Base-by-base conservation (phyloP, 2,113 vertebrate species). In the Polypterus bichir region DNA sequence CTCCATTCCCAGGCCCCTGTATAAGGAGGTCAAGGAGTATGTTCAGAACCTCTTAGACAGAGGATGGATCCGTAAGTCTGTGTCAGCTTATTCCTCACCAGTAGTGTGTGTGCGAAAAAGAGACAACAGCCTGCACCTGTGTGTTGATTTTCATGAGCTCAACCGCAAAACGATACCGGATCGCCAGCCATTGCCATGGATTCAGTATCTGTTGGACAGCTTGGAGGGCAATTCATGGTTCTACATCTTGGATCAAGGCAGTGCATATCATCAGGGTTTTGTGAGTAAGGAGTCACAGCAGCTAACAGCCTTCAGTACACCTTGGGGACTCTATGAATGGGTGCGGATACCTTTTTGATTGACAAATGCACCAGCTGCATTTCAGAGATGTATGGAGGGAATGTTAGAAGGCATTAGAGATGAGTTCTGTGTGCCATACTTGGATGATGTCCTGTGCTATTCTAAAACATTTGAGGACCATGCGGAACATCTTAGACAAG, bases 171-270 rank as follows among this genome's bases (percentile, higher is more conserved):
- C 60, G 7, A 7, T 1, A 61, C 3, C 60, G 9, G 60, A 61
- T 47, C 8, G 60, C 9, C 60, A 61, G 45, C 60, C 45, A 7
- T 6, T 61, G 5, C 60, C 45, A 4, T 9, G 60, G 6, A 49
- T 61, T 4, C 7, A 61, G 27, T 44, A 61, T 61, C 7, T 49
- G 44, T 4, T 27, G 27, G 48, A 61, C 2, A 48, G 9, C 3
- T 27, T 61, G 3, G 45, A 9, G 8, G 60, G 3, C n/a, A 6
- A 61, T 10, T 47, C 6, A 6, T 61, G 45, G 45, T 61, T 61
- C 48, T 61, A 5, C 2, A 46, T 61, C 49, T 27, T 61, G 48
- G 60, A 61, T 27, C 60, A 61, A 6, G 60, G 60, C 8, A 61
- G 49, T 10, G 60, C 4, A 45, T 54, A 3, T 27, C 60, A 61